Evolutionary conservation across 2,888 invertebrate genomes (phyloP), one percentile per base, ranked within the genome.

Genomic region (Desoria tigrina): DNA sequence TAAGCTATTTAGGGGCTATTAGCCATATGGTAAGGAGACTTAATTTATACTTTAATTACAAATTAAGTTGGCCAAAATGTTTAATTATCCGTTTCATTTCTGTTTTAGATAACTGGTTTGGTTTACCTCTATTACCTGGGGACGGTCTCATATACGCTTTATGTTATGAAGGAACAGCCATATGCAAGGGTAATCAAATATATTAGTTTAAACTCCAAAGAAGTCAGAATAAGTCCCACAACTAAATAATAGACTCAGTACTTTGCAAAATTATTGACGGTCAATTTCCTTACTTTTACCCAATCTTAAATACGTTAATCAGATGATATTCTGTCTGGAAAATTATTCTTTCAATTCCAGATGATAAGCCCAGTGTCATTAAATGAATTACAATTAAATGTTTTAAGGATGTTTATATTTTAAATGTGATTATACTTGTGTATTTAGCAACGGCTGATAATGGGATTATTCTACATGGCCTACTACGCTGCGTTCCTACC

Each of bases 401-500:
- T 39, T 9, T 39, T 11, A 39, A 39, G 39, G 16, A 16, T 9
- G 39, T 18, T 21, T 49, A 16, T 16, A 49, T 49, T 49, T 7
- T 16, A 49, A 16, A 18, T 16, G 7, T 49, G n/a, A 49, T n/a
- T 21, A 18, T 55, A 32, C 7, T 7, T 55, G 32, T 18, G 70
- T 70, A 68, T 11, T 54, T 54, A 71, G 70, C 21, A 24, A 16
- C 59, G 67, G 32, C 59, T 62, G 37, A 50, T 56, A 24, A 63
- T 71, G 65, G 70, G 70, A 54, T 51, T 71, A n/a, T 54, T 67
- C 18, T 71, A 71, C 54, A 67, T 71, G 42, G 67, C 59, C n/a
- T 71, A 71, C 55, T 71, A 65, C 55, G 63, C 68, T 4, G 63
- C 65, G n/a, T 67, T 68, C 61, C 63, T 71, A 45, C 70, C 70